phyloP scores from a whole-genome alignment of 2,797 vertebrate genomes.

The Champsocephalus gunnari region DNA sequence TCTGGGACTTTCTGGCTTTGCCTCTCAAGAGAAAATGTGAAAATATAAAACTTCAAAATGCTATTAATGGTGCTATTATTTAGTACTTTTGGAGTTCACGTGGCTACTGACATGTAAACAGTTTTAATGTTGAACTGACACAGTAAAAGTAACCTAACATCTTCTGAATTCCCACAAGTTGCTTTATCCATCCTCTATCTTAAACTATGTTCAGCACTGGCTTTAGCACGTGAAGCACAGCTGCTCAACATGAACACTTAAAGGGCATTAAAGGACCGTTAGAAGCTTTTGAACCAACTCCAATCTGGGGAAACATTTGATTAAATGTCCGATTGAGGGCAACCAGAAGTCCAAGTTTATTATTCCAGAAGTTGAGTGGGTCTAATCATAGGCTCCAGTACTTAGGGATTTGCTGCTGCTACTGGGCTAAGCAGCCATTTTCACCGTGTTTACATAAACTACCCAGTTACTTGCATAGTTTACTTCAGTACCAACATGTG shows the following conservation, averaged over 20 bases:
- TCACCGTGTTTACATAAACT: constrained; percentile 81
- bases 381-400: constrained; percentile 77
- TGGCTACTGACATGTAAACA: background rate
- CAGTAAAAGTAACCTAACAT: constrained; percentile 9
- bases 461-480: constrained; percentile 76
- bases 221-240: constrained; percentile 47
- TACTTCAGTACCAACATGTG: constrained; percentile 79
- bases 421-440: constrained; percentile 74
- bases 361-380: constrained; percentile 76
- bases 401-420: constrained; percentile 75
- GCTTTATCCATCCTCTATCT: constrained; percentile 30
- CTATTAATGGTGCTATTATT: background rate
- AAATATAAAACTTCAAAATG: background rate
- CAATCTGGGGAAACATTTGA: constrained; percentile 52
- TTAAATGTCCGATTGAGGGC: constrained; percentile 68
- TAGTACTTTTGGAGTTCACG: background rate
- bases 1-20: constrained; percentile 47
- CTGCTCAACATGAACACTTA: constrained; percentile 35
- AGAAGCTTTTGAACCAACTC: constrained; percentile 52
- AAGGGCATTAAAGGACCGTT: constrained; percentile 69
- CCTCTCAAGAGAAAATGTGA: constrained; percentile 10
- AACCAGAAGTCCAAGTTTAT: constrained; percentile 77
- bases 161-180: constrained; percentile 32
- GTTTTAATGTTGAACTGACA: background rate
- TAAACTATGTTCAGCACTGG: constrained; percentile 29